phyloP scores from a whole-genome alignment of 2,888 invertebrate species.

The Drosophila paranaensis region DNA sequence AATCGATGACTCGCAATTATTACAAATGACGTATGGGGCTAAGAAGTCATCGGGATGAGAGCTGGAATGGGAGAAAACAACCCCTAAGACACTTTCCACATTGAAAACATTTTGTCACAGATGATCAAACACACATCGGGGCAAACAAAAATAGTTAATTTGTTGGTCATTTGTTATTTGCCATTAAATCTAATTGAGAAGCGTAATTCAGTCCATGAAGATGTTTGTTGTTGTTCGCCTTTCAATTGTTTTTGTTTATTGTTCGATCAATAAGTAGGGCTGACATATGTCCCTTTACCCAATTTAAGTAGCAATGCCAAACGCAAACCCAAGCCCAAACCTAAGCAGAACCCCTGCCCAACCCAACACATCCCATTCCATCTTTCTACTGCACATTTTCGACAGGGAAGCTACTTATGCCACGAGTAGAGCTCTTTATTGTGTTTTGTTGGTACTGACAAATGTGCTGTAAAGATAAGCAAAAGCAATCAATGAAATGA shows the following conservation, averaged over 20 bases:
- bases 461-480: constrained; percentile 43
- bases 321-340: neutral
- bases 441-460: constrained; percentile 7
- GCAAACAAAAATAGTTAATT: constrained; percentile 77
- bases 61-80: constrained; percentile 10
- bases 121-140: constrained; percentile 76
- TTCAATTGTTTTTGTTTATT: constrained; percentile 56
- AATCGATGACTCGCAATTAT: neutral
- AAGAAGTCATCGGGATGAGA: neutral
- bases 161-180: constrained; percentile 81
- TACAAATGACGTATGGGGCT: constrained; percentile 11
- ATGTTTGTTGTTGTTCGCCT: constrained; percentile 23
- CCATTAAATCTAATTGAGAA: constrained; percentile 75
- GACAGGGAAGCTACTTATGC: neutral
- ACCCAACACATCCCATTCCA: constrained; percentile 9
- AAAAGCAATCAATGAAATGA: constrained; percentile 41
- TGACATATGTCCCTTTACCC: constrained; percentile 65
- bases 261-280: constrained; percentile 59
- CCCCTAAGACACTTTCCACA: constrained; percentile 24
- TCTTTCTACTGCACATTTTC: constrained; percentile 17
- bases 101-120: constrained; percentile 70
- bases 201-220: constrained; percentile 41
- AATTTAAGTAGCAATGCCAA: constrained; percentile 25
- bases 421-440: constrained; percentile 6
- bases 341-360: constrained; percentile 2